Evolutionary conservation across 2,113 vertebrate genomes (phyloP).

Genomic region (Bostrychus sinensis): DNA sequence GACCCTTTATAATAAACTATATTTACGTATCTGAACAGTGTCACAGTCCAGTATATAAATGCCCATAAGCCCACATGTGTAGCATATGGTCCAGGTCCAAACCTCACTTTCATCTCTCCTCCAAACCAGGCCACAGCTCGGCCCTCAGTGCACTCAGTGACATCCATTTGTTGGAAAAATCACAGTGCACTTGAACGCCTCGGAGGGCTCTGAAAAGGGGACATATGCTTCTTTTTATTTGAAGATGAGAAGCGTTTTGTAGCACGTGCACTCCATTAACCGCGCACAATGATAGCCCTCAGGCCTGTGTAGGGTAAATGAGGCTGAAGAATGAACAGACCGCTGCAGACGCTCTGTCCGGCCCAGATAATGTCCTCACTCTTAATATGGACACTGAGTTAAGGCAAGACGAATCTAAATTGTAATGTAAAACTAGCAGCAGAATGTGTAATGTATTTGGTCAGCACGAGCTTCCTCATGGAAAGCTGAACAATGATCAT

Average conservation of each 20-base stretch:
- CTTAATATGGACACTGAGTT: no score
- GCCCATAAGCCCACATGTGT: no score
- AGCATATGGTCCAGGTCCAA: no score
- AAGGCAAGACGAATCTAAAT: no score
- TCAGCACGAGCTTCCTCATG: no score
- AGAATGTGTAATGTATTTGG: no score
- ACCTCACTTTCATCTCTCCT: no score
- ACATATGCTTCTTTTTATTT: conserved; percentile 24
- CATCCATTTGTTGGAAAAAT: conserved; percentile 5
- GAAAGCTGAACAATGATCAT: no score
- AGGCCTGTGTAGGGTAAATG: not conserved
- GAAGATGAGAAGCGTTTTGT: conserved; percentile 29
- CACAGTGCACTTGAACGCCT: conserved; percentile 8
- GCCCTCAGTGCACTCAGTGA: conserved; percentile 9
- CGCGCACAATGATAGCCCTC: conserved; percentile 22
- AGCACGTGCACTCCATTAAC: conserved; percentile 35
- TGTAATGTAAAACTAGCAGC: no score
- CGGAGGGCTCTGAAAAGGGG: conserved; percentile 13
- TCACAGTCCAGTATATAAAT: no score
- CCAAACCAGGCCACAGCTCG: not conserved
- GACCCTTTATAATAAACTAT: no score
- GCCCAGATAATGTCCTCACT: not conserved
- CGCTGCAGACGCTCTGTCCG: conserved; percentile 2
- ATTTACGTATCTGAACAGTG: no score
- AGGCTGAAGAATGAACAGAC: conserved; percentile 9